phyloP scores from a whole-genome alignment of 2,888 invertebrate species.

The Dasypogon diadema region DNA sequence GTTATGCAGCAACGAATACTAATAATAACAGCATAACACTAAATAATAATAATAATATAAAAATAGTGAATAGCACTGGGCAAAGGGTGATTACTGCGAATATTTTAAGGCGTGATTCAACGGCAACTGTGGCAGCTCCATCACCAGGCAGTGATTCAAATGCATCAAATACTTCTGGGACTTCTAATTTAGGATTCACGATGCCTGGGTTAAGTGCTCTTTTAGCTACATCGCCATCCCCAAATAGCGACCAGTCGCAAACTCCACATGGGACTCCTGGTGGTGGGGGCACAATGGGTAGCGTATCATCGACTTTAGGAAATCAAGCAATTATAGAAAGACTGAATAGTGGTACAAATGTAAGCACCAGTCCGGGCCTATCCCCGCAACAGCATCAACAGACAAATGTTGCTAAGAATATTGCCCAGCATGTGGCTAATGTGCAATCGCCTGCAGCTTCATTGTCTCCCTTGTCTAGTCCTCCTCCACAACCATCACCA shows the following conservation, averaged over 20 bases:
- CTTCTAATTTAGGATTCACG: conserved; percentile 70
- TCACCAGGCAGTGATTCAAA: conserved; percentile 68
- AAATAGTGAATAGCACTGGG: conserved; percentile 58
- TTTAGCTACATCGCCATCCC: conserved; percentile 69
- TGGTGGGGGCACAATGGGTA: conserved; percentile 57
- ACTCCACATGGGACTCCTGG: conserved; percentile 59
- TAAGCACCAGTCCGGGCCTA: conserved; percentile 59
- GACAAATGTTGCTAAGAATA: conserved; percentile 60
- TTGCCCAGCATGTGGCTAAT: conserved; percentile 61
- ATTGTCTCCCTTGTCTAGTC: conserved; percentile 74
- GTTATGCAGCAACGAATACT: conserved; percentile 59
- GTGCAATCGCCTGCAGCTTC: conserved; percentile 66
- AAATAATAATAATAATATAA: conserved; percentile 57
- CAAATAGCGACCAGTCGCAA: conserved; percentile 65
- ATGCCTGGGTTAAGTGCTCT: conserved; percentile 73
- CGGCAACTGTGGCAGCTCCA: conserved; percentile 69
- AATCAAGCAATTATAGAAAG: conserved; percentile 66
- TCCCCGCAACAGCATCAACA: conserved; percentile 63
- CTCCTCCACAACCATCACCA: conserved; percentile 68
- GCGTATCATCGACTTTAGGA: conserved; percentile 58
- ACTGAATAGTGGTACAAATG: conserved; percentile 64
- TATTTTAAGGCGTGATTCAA: conserved; percentile 68
- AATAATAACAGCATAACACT: conserved; percentile 51
- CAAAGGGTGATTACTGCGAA: conserved; percentile 65
- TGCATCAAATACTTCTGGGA: conserved; percentile 65